Evolutionary conservation across 2,113 vertebrate genomes (phyloP), one percentile per base, ranked within the genome.

Genomic region (Chloropsis hardwickii): DNA sequence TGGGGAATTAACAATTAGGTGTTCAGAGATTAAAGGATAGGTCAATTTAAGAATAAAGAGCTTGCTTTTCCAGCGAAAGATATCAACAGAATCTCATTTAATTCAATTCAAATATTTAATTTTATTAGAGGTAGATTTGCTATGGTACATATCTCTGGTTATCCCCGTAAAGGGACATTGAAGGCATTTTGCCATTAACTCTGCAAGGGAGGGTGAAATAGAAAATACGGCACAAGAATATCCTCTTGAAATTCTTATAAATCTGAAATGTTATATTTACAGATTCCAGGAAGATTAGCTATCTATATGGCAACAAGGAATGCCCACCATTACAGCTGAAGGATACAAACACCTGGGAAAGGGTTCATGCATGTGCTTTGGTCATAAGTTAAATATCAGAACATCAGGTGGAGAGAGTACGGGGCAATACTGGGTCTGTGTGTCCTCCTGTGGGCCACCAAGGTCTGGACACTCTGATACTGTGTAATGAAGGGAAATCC

Each of bases 21-120:
- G 53, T 72, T 79, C 78, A 81, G 64, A 88, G 86, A 73, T 61
- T 54, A 84, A 93, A 92, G 86, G 42, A 67, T 62, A 44, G 56
- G 91, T 86, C 92, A 90, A 94, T 90, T 94, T 92, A 78, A 81
- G 83, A 81, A 89, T 86, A 83, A 95, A 71, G 28, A 47, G 35
- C 77, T 60, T 92, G 83, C 92, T 84, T 92, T 86, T 84, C 15
- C 69, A 76, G 83, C 60, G 56, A 83, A 92, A 78, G 81, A 24
- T 56, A 95, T 81, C 88, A 88, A 50, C 69, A 70, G 58, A 72
- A 70, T 73, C 62, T 88, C 47, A 66, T 94, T 94, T 78, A 90
- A 85, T 86, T 90, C 45, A 85, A 47, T 78, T 73, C 70, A 73
- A 73, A 78, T 45, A 10, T 77, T 92, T 93, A 33, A 48, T 94